Evolutionary conservation across 2,888 invertebrate genomes (phyloP).

Genomic region (Deroplatys truncata): DNA sequence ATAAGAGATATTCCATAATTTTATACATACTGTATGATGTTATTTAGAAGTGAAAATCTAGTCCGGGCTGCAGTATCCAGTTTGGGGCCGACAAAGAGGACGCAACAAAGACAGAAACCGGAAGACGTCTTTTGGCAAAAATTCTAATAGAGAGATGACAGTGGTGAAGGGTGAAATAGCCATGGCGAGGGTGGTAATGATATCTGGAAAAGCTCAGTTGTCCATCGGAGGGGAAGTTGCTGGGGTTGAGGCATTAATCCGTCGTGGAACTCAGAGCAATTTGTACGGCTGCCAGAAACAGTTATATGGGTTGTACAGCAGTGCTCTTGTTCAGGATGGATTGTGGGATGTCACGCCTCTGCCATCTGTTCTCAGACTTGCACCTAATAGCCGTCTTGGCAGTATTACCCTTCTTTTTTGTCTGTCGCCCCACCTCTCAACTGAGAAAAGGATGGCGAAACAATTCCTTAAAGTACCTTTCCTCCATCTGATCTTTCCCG

Average conservation of each 20-base stretch:
- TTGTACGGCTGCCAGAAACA: constrained; percentile 3
- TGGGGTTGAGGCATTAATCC: neutral
- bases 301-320: neutral
- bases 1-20: too few species aligned
- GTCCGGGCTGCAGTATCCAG: too few species aligned
- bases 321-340: neutral
- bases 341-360: neutral
- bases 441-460: neutral
- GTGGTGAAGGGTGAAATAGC: too few species aligned
- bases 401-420: too few species aligned
- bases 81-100: too few species aligned
- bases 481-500: neutral
- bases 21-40: too few species aligned
- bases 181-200: neutral
- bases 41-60: too few species aligned
- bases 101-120: too few species aligned
- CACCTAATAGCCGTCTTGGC: neutral
- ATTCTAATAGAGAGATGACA: neutral
- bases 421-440: neutral
- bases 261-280: neutral
- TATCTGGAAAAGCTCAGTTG: neutral
- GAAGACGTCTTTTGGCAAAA: neutral
- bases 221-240: neutral
- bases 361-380: neutral
- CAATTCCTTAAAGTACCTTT: neutral